A percentile compares a stretch with the other conserved stretches of the same genome.
Conservation (phyloP, 2,113 vertebrate genomes). For the Sorex fumeus region DNA sequence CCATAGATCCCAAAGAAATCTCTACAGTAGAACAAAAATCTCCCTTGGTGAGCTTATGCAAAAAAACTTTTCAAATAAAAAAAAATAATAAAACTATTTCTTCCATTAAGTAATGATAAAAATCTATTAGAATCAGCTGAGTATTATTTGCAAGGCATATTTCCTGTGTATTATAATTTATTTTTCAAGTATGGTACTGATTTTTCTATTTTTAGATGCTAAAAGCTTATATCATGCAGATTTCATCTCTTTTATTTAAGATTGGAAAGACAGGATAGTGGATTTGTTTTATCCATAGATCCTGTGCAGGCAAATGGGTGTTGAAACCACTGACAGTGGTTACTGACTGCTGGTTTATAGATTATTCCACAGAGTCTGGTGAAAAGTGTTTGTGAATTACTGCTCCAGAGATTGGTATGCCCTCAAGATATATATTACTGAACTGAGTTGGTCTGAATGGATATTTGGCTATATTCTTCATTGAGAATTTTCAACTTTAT, state of each 20-base stretch:
- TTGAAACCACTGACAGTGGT: too few relatives aligned
- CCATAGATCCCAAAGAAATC: slow-evolving; percentile 9
- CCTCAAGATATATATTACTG: background rate
- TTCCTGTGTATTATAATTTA: background rate
- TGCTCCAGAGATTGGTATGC: background rate
- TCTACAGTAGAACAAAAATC: background rate
- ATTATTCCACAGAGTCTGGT: too few relatives aligned
- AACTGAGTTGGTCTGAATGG: background rate
- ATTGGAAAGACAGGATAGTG: too few relatives aligned
- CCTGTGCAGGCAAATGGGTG: too few relatives aligned
- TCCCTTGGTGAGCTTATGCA: background rate
- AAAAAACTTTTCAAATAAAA: background rate
- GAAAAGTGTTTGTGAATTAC: too few relatives aligned
- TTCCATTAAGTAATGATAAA: slow-evolving; percentile 4
- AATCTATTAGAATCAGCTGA: background rate
- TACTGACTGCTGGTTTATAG: too few relatives aligned
- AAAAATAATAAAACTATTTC: background rate
- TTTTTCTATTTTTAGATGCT: background rate
- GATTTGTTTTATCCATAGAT: too few relatives aligned
- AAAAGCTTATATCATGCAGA: background rate
- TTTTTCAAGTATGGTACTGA: background rate
- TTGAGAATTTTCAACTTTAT: slow-evolving; percentile 31
- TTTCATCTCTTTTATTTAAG: background rate
- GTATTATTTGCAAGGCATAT: slow-evolving; percentile 24
- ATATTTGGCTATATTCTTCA: slow-evolving; percentile 36